These are phyloP conservation scores for Merluccius polli DNA, from an alignment of 2,797 vertebrate genomes.

Conservation along the genomic window DNA sequence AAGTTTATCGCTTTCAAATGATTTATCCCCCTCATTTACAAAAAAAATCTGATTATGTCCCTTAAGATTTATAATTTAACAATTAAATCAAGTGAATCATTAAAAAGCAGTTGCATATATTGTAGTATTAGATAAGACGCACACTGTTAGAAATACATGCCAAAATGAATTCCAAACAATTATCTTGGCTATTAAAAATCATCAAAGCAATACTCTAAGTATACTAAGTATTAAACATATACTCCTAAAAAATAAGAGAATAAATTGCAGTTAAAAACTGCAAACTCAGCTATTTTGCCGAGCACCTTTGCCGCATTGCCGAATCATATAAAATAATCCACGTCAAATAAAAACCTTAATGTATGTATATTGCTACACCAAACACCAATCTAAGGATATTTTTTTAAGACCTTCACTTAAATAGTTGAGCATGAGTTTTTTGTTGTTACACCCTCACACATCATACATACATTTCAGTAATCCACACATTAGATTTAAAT, in stretches of 20 bases:
- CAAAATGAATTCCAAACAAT: background rate
- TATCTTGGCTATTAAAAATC: background rate
- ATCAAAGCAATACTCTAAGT: background rate
- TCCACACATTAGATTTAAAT: too few species aligned
- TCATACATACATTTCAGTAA: background rate
- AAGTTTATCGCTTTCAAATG: conserved; percentile 1
- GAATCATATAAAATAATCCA: background rate
- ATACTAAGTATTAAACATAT: background rate
- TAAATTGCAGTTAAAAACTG: conserved; percentile 30
- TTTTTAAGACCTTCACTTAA: background rate
- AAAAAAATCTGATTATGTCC: background rate
- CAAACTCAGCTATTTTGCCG: conserved; percentile 35
- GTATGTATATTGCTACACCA: background rate
- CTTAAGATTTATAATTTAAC: background rate
- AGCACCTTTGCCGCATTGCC: background rate
- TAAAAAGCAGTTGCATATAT: background rate
- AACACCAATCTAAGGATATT: background rate
- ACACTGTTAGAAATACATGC: background rate
- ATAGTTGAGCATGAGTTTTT: background rate
- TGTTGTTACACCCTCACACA: background rate
- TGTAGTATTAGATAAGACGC: background rate
- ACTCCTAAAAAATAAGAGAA: background rate
- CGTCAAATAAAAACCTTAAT: background rate
- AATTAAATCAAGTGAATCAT: background rate
- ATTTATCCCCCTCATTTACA: background rate